A percentile compares a stretch with the other conserved stretches of the same genome.
phyloP scores from a whole-genome alignment of 2,888 invertebrate genomes.

The Machimus rusticus region DNA sequence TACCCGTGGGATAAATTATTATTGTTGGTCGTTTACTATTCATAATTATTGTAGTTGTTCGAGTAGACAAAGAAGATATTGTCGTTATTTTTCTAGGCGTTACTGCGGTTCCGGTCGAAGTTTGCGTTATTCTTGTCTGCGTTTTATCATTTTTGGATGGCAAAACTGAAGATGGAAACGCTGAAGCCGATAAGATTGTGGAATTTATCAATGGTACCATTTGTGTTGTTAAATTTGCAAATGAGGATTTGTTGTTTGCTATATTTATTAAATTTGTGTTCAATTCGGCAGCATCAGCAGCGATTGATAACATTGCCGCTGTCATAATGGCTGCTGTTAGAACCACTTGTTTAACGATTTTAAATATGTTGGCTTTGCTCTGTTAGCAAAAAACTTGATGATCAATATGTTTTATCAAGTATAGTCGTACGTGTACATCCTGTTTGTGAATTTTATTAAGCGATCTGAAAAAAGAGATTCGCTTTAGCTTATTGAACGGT shows the following conservation, averaged over 20 bases:
- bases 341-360: neutral
- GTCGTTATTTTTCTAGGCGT: conserved; percentile 22
- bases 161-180: neutral
- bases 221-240: neutral
- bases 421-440: neutral
- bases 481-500: neutral
- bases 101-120: neutral
- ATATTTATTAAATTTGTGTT: neutral
- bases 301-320: neutral
- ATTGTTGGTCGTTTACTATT: conserved; percentile 77
- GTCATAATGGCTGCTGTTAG: conserved; percentile 19
- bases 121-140: conserved; percentile 1
- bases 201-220: neutral
- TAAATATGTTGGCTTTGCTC: neutral
- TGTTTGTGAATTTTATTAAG: neutral
- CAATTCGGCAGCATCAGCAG: neutral
- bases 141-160: neutral
- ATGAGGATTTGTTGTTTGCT: neutral
- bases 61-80: neutral
- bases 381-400: neutral
- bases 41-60: conserved; percentile 51
- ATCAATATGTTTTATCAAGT: neutral
- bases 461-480: neutral
- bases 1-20: conserved; percentile 77
- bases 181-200: neutral